Evolutionary conservation across 23 tunicate species (phyloP).

Genomic region (Corella eumyota): DNA sequence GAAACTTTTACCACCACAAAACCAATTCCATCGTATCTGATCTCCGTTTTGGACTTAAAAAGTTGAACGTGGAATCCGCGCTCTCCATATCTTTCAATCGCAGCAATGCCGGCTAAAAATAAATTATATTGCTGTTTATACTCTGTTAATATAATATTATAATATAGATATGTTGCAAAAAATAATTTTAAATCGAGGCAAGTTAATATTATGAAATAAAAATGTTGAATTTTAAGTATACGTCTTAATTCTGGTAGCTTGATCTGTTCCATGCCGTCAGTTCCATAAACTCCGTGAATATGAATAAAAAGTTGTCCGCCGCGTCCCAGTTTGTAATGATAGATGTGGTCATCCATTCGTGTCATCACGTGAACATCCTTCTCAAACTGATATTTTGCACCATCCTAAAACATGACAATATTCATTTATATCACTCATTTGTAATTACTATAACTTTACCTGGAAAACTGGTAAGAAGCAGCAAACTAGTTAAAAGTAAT

Average conservation of each 20-base stretch:
- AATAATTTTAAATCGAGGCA: background rate
- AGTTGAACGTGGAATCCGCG: slow-evolving; percentile 14
- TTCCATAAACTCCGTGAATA: slow-evolving; percentile 4
- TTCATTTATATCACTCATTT: no score
- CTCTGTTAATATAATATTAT: no score
- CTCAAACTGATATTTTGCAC: background rate
- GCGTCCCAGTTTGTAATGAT: slow-evolving; percentile 14
- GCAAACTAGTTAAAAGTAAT: no score
- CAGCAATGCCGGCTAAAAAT: slow-evolving; percentile 24
- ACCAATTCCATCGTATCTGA: slow-evolving; percentile 13
- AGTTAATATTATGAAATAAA: no score
- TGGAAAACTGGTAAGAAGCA: no score
- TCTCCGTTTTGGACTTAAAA: slow-evolving; percentile 3
- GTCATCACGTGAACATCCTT: slow-evolving; percentile 5
- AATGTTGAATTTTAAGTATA: no score
- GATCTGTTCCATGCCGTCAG: slow-evolving; percentile 2
- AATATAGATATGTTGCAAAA: background rate
- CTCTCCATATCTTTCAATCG: slow-evolving; percentile 9
- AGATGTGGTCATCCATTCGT: background rate
- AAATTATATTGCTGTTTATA: background rate
- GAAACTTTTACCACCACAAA: slow-evolving; percentile 26
- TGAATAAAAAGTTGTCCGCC: slow-evolving; percentile 6
- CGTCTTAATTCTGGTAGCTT: no score
- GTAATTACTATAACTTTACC: no score
- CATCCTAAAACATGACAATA: no score